Evolutionary conservation across 2,888 invertebrate species (phyloP).

Genomic region (Erannis defoliaria): DNA sequence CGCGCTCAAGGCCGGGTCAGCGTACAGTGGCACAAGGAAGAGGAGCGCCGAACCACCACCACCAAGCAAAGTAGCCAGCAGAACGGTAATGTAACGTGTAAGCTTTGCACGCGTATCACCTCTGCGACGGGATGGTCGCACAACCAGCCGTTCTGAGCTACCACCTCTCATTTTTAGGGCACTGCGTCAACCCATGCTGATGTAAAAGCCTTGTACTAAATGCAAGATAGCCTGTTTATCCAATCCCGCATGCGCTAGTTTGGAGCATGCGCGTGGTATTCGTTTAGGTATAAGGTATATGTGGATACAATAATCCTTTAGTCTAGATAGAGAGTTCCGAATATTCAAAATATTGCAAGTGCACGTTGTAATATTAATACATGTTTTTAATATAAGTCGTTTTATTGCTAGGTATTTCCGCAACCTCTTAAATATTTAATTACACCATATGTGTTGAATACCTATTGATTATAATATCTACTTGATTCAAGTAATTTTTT

Average conservation of each 20-base stretch:
- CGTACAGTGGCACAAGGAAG: constrained; percentile 82
- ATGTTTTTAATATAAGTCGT: too few species aligned
- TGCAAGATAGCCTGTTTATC: constrained; percentile 30
- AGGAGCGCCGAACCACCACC: constrained; percentile 81
- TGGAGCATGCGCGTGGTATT: constrained; percentile 62
- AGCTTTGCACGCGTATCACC: constrained; percentile 77
- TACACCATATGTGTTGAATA: too few species aligned
- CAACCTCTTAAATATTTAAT: too few species aligned
- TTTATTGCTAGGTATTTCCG: too few species aligned
- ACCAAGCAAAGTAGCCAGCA: constrained; percentile 75
- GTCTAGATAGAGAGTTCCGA: background rate
- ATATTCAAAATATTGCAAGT: too few species aligned
- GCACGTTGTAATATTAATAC: too few species aligned
- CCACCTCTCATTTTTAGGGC: constrained; percentile 79
- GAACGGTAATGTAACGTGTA: constrained; percentile 78
- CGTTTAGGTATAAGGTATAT: too few species aligned
- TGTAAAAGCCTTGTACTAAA: constrained; percentile 55
- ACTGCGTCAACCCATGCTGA: constrained; percentile 82
- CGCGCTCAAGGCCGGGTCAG: constrained; percentile 86
- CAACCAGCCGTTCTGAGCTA: constrained; percentile 80
- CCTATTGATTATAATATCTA: too few species aligned
- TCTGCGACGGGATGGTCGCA: constrained; percentile 71
- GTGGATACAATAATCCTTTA: too few species aligned
- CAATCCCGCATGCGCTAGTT: constrained; percentile 51
- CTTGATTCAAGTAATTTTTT: too few species aligned